phyloP scores from a whole-genome alignment of 2,797 vertebrate genomes.

The Parambassis ranga region DNA sequence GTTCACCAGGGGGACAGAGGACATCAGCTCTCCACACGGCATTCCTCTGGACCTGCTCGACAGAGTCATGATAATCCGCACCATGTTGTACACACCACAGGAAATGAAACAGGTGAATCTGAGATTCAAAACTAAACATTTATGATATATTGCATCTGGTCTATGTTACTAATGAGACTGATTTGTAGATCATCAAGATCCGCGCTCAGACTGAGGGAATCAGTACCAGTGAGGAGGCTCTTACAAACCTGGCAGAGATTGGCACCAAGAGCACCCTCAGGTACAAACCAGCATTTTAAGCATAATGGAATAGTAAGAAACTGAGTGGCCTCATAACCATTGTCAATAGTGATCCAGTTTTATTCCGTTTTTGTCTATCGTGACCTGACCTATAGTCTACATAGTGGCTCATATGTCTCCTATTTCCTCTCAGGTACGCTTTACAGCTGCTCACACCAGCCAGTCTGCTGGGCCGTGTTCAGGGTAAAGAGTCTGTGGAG shows the following conservation, averaged over 20 bases:
- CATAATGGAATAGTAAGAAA: neutral
- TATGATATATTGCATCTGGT: neutral
- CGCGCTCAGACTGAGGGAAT: conserved; percentile 96
- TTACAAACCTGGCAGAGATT: conserved; percentile 93
- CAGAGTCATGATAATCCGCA: conserved; percentile 97
- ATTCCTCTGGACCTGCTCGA: conserved; percentile 96
- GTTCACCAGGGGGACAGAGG: conserved; percentile 90
- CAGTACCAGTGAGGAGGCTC: conserved; percentile 91
- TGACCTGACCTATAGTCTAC: no score
- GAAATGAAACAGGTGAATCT: conserved; percentile 94
- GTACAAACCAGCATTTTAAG: conserved; percentile 62
- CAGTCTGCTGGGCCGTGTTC: conserved; percentile 92
- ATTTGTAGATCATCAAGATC: conserved; percentile 94
- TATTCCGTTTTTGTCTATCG: no score
- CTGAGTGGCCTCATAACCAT: neutral
- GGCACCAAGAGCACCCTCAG: conserved; percentile 97
- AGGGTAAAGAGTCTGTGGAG: conserved; percentile 95
- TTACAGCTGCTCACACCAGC: conserved; percentile 96
- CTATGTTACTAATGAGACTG: neutral
- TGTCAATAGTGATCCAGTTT: no score
- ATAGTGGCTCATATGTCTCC: neutral
- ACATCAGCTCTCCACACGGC: conserved; percentile 93
- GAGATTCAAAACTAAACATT: neutral
- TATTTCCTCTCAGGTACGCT: conserved; percentile 83
- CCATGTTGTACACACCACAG: conserved; percentile 95